A percentile compares a stretch with the other conserved stretches of the same genome.
phyloP scores from a whole-genome alignment of 2,888 invertebrate genomes.

The Agonopterix alstromeriana region DNA sequence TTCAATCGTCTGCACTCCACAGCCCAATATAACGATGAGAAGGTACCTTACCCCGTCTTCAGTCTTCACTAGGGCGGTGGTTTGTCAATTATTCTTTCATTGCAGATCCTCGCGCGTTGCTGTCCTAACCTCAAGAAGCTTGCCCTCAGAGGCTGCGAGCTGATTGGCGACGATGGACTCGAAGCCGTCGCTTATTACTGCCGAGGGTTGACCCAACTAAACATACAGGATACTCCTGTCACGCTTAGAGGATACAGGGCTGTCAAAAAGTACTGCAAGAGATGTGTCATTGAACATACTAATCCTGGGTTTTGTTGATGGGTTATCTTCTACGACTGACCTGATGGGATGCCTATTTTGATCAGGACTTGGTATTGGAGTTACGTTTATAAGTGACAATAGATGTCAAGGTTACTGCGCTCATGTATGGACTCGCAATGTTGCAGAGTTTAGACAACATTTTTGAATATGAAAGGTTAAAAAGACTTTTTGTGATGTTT shows the following conservation, averaged over 20 bases:
- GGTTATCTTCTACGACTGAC: too few species aligned
- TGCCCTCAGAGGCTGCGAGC: slow-evolving; percentile 92
- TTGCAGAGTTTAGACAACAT: too few species aligned
- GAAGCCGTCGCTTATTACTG: slow-evolving; percentile 94
- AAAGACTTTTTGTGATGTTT: too few species aligned
- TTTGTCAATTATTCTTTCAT: slow-evolving; percentile 14
- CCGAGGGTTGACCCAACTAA: slow-evolving; percentile 91
- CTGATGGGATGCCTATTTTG: too few species aligned
- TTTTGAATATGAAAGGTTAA: too few species aligned
- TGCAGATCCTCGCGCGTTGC: slow-evolving; percentile 89
- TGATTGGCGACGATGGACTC: slow-evolving; percentile 90
- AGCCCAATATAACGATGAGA: too few species aligned
- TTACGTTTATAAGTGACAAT: too few species aligned
- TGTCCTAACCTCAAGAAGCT: slow-evolving; percentile 94
- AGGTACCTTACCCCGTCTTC: background rate
- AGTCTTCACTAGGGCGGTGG: background rate
- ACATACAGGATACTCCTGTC: slow-evolving; percentile 95
- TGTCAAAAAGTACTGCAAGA: slow-evolving; percentile 93
- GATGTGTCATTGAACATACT: slow-evolving; percentile 96
- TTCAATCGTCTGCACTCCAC: too few species aligned
- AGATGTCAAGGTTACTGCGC: too few species aligned
- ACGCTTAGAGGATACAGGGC: slow-evolving; percentile 92
- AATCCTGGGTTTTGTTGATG: slow-evolving; percentile 92
- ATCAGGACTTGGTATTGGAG: too few species aligned
- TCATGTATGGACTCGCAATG: too few species aligned